Evolutionary conservation across 2,797 vertebrate species (phyloP).

Genomic region (Ciconia nigra): DNA sequence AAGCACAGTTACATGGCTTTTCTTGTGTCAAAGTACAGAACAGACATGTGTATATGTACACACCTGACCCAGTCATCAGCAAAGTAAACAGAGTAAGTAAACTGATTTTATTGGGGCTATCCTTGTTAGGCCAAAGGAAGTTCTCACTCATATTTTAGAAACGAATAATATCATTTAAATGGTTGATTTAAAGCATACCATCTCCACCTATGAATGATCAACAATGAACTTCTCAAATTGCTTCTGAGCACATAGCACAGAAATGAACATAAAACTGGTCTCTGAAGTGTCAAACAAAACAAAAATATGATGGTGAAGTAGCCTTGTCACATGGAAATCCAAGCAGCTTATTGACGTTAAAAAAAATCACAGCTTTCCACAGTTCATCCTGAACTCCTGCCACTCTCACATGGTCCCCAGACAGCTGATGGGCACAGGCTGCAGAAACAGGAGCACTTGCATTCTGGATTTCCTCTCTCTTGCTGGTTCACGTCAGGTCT

Average conservation of each 20-base stretch:
- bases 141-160: neutral
- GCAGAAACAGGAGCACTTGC: neutral
- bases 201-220: neutral
- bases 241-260: neutral
- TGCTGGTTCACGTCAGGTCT: neutral
- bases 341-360: neutral
- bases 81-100: neutral
- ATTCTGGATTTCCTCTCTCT: neutral
- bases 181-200: neutral
- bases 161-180: neutral
- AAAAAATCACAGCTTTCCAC: neutral
- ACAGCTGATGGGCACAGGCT: neutral
- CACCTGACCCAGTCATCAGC: neutral
- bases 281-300: neutral
- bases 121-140: neutral
- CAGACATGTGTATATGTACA: neutral
- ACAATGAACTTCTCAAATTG: neutral
- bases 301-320: neutral
- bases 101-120: neutral
- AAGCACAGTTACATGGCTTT: neutral
- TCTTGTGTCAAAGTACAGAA: neutral
- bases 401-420: neutral
- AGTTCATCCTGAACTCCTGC: neutral
- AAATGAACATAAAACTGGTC: neutral
- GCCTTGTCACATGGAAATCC: neutral